These are phyloP conservation scores for Meloidogyne chitwoodi DNA, from an alignment of 1,140 invertebrate species.

Conservation along the genomic window DNA sequence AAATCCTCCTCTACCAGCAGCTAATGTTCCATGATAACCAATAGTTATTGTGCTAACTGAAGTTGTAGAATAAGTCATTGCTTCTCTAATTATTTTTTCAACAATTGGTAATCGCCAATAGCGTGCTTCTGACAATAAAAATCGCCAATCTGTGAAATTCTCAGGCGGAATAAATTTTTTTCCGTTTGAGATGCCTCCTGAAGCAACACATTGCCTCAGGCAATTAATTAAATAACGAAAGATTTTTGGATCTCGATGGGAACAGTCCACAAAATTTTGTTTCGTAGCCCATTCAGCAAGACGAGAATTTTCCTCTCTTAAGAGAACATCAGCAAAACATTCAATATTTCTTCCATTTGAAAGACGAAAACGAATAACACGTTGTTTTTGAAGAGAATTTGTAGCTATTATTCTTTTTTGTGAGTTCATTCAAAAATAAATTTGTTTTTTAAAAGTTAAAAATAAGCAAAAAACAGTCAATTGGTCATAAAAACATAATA, in stretches of 20 bases:
- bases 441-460: no score
- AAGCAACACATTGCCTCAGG: constrained; percentile 9
- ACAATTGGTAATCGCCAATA: constrained; percentile 38
- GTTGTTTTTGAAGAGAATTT: background rate
- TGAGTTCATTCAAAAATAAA: background rate
- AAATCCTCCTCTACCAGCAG: constrained; percentile 84
- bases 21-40: constrained; percentile 91
- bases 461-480: no score
- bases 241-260: constrained; percentile 33
- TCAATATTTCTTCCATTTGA: constrained; percentile 28
- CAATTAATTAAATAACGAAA: constrained; percentile 31
- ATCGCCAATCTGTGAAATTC: constrained; percentile 46
- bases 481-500: no score
- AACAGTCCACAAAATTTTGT: constrained; percentile 33
- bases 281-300: constrained; percentile 35
- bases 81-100: constrained; percentile 38
- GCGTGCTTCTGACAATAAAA: constrained; percentile 38
- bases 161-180: constrained; percentile 41
- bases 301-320: constrained; percentile 25
- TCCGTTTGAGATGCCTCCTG: background rate
- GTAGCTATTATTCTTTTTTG: background rate
- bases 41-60: constrained; percentile 70
- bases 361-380: constrained; percentile 28
- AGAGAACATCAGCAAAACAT: constrained; percentile 32
- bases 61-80: constrained; percentile 22